Percentiles rank a stretch among this genome's conserved stretches.
Evolutionary conservation across 35 echinoderm and acorn worm species (phyloP).

Genomic region (Chiridota heheva): DNA sequence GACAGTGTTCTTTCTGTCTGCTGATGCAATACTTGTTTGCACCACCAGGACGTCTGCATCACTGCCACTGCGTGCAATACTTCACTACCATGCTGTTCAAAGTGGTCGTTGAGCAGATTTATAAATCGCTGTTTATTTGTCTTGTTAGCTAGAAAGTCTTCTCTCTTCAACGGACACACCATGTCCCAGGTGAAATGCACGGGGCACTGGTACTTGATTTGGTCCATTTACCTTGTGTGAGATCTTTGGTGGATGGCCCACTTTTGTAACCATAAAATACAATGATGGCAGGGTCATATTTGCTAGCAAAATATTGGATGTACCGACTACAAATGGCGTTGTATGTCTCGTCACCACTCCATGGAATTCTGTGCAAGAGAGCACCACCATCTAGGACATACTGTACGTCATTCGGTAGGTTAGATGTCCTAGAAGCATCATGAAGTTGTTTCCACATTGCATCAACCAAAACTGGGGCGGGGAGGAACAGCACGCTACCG

Average conservation of each 20-base stretch:
- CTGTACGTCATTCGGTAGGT: no score
- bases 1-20: slow-evolving; percentile 8
- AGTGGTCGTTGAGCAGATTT: slow-evolving; percentile 35
- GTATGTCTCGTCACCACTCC: slow-evolving; percentile 47
- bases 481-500: no score
- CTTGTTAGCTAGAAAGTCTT: slow-evolving; percentile 65
- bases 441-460: no score
- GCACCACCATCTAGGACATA: slow-evolving; percentile 82
- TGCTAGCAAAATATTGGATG: slow-evolving; percentile 38
- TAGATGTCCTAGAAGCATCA: no score
- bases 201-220: slow-evolving; percentile 26
- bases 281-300: no score
- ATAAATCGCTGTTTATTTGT: slow-evolving; percentile 60
- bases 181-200: slow-evolving; percentile 39
- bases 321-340: slow-evolving; percentile 35
- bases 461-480: no score
- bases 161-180: slow-evolving; percentile 35
- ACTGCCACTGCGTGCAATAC: slow-evolving; percentile 22
- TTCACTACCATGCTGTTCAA: slow-evolving; percentile 41
- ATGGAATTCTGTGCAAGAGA: slow-evolving; percentile 56
- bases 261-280: no score
- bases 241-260: no score
- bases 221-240: slow-evolving; percentile 40
- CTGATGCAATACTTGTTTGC: slow-evolving; percentile 8
- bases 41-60: slow-evolving; percentile 30